These are phyloP conservation scores for Leptopilina syphax DNA, from an alignment of 2,888 invertebrate genomes.

Conservation along the genomic window DNA sequence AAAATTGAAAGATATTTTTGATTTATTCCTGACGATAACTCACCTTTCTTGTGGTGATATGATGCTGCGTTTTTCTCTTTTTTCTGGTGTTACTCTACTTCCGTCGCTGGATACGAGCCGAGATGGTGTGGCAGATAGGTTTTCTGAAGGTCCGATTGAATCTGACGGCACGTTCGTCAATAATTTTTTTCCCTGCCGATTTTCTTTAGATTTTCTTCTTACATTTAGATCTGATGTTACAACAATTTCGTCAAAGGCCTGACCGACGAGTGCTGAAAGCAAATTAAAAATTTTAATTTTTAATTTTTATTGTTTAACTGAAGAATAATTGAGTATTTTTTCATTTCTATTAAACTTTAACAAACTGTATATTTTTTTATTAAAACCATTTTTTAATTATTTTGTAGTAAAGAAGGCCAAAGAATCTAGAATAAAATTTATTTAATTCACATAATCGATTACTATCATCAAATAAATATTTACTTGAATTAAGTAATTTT, in stretches of 20 bases:
- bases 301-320: not conserved
- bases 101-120: conserved; percentile 70
- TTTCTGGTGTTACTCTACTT: conserved; percentile 65
- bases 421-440: too few species aligned
- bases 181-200: conserved; percentile 73
- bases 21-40: not conserved
- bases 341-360: too few species aligned
- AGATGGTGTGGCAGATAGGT: conserved; percentile 68
- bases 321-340: too few species aligned
- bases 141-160: conserved; percentile 69
- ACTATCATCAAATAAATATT: too few species aligned
- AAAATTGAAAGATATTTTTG: not conserved
- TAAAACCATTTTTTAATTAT: too few species aligned
- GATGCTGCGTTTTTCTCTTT: conserved; percentile 67
- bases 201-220: conserved; percentile 73
- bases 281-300: conserved; percentile 21
- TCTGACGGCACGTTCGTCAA: conserved; percentile 72
- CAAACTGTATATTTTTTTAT: too few species aligned
- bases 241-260: conserved; percentile 77
- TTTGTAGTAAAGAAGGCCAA: too few species aligned
- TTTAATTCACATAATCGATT: too few species aligned
- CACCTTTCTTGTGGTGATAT: conserved; percentile 64
- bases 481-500: too few species aligned
- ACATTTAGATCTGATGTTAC: conserved; percentile 75
- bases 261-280: conserved; percentile 69